phyloP scores from a whole-genome alignment of 1,140 invertebrate genomes.

The Spodoptera litura region DNA sequence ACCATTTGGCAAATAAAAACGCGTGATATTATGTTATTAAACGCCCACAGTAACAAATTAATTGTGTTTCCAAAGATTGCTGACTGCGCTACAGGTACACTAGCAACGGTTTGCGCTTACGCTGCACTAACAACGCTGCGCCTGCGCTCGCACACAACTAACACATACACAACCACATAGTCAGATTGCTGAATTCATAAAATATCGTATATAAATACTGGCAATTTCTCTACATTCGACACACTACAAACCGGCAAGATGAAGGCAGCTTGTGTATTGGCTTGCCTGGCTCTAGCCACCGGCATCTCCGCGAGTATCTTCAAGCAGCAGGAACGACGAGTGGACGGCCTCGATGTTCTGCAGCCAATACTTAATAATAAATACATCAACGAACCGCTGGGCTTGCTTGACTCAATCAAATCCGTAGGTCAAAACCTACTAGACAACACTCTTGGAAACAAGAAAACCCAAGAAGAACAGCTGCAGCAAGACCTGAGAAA shows the following conservation, averaged over 20 bases:
- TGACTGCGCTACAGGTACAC: neutral
- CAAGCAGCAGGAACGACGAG: slow-evolving; percentile 54
- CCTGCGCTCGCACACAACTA: slow-evolving; percentile 15
- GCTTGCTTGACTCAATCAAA: too few species aligned
- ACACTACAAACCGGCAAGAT: slow-evolving; percentile 58
- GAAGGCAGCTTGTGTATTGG: slow-evolving; percentile 69
- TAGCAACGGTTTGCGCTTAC: neutral
- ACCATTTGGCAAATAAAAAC: too few species aligned
- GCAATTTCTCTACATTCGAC: slow-evolving; percentile 34
- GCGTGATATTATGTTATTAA: too few species aligned
- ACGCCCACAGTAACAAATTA: neutral
- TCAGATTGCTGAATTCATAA: slow-evolving; percentile 51
- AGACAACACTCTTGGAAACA: neutral
- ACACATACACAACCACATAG: slow-evolving; percentile 6
- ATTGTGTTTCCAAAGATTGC: neutral
- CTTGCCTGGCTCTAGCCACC: slow-evolving; percentile 69
- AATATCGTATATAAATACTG: slow-evolving; percentile 61
- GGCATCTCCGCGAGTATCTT: slow-evolving; percentile 70
- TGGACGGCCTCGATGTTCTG: slow-evolving; percentile 57
- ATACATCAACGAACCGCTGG: slow-evolving; percentile 49
- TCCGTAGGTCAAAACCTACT: neutral
- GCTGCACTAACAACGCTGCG: slow-evolving; percentile 38
- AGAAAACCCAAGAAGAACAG: neutral
- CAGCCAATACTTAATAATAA: slow-evolving; percentile 43
- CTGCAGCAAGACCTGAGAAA: neutral